Evolutionary conservation across 1,140 invertebrate species (phyloP), one percentile per base, ranked within the genome.

Genomic region (Brachionus rubens): DNA sequence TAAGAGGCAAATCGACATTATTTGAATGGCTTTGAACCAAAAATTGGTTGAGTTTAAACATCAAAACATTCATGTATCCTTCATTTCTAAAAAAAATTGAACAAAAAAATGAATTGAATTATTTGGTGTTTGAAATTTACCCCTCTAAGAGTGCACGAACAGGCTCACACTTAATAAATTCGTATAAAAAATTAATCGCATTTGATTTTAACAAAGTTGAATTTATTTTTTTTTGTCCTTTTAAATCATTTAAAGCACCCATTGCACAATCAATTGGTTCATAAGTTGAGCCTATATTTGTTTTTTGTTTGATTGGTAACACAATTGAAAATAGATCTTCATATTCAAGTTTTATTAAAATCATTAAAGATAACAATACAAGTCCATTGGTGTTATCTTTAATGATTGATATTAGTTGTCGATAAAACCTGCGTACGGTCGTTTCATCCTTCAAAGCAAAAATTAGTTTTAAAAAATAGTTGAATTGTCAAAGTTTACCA

Each of bases 351-450:
- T 65, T 65, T 12, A 65, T 65, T 26, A 65, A 26, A 26, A 65
- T 65, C 24, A 65, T 65, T 24, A 65, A 65, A 2, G 59, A 65
- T 12, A 65, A 9, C 14, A 65, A 36, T 26, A 65, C 59, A 14
- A 65, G 24, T 16, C 59, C 59, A 65, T 65, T 65, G 41, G 59
- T 65, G 5, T 65, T 65, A n/a, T 65, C 59, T 46, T 65, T 65
- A 9, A 65, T 65, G 19, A 65, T 65, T 14, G 59, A 65, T 40
- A 65, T 65, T 12, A 65, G 14, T 41, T 65, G 59, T 24, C 59
- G 33, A 65, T 65, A 65, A 10, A 65, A 26, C n/a, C 41, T 65
- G 41, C 59, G 28, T 6, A 36, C 24, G 10, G 43, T 65, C 10
- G 59, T 21, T 43, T 65, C 59, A 24, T 65, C 59, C 59, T 65